Evolutionary conservation across 2,888 invertebrate genomes (phyloP).

Genomic region (Cheiracanthium punctorium): DNA sequence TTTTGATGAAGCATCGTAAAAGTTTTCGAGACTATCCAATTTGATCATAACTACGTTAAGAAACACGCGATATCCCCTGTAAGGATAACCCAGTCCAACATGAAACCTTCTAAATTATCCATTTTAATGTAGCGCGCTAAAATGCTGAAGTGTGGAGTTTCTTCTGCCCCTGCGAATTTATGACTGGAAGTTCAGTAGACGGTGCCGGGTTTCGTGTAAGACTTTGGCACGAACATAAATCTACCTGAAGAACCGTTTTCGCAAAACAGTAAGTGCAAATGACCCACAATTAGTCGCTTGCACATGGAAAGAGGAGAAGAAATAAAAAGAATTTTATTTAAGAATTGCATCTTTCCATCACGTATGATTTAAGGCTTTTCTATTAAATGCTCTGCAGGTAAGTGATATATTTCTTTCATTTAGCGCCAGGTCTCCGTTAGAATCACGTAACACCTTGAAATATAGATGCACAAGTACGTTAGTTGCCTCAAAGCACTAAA

Average conservation of each 20-base stretch:
- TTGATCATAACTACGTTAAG: not conserved
- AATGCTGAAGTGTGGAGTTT: not conserved
- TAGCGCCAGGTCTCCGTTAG: no score
- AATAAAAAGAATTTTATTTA: not conserved
- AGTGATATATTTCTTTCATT: no score
- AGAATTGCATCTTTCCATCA: not conserved
- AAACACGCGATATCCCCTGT: not conserved
- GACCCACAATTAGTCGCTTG: not conserved
- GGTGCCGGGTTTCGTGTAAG: not conserved
- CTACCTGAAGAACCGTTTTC: not conserved
- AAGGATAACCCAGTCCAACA: not conserved
- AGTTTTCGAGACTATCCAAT: not conserved
- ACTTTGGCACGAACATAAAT: not conserved
- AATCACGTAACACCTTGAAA: no score
- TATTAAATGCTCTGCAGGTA: not conserved
- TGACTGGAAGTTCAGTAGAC: not conserved
- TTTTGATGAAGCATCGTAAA: not conserved
- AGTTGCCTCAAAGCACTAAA: no score
- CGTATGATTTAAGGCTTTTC: not conserved
- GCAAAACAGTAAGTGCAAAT: not conserved
- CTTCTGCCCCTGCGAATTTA: not conserved
- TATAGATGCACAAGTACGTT: no score
- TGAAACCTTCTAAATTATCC: not conserved
- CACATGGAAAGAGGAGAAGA: not conserved
- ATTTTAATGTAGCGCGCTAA: not conserved